phyloP scores from a whole-genome alignment of 2,888 invertebrate species.

The Axea sp. region DNA sequence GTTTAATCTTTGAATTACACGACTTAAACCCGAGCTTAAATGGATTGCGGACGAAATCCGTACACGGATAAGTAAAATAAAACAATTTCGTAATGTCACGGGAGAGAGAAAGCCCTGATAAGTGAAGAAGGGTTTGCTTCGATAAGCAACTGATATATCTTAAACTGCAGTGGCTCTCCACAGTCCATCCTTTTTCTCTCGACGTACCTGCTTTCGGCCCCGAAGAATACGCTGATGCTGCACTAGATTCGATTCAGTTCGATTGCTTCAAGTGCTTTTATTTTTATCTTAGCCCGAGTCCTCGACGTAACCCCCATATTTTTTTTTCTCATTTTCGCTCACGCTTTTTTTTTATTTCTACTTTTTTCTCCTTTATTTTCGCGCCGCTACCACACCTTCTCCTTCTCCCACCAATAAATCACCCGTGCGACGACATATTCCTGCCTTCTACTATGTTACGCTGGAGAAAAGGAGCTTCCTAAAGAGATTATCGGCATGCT shows the following conservation, averaged over 20 bases:
- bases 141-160: slow-evolving; percentile 73
- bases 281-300: slow-evolving; percentile 49
- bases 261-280: slow-evolving; percentile 65
- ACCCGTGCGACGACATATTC: slow-evolving; percentile 62
- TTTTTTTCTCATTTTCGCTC: slow-evolving; percentile 10
- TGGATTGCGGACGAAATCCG: slow-evolving; percentile 39
- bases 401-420: slow-evolving; percentile 45
- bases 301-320: slow-evolving; percentile 18
- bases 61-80: slow-evolving; percentile 54
- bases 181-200: slow-evolving; percentile 40
- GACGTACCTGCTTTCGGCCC: slow-evolving; percentile 37
- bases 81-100: slow-evolving; percentile 42
- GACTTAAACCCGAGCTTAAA: slow-evolving; percentile 43
- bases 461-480: slow-evolving; percentile 51
- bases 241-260: slow-evolving; percentile 67
- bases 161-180: slow-evolving; percentile 61
- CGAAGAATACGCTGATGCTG: slow-evolving; percentile 71
- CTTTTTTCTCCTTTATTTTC: slow-evolving; percentile 23
- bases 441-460: slow-evolving; percentile 40
- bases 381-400: slow-evolving; percentile 29
- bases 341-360: slow-evolving; percentile 16
- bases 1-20: slow-evolving; percentile 55
- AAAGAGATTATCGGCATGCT: slow-evolving; percentile 59
- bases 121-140: slow-evolving; percentile 64
- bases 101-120: slow-evolving; percentile 37